Percentiles rank a stretch among this genome's conserved stretches.
Evolutionary conservation across 2,888 invertebrate genomes (phyloP).

Genomic region (Hymenopus coronatus): DNA sequence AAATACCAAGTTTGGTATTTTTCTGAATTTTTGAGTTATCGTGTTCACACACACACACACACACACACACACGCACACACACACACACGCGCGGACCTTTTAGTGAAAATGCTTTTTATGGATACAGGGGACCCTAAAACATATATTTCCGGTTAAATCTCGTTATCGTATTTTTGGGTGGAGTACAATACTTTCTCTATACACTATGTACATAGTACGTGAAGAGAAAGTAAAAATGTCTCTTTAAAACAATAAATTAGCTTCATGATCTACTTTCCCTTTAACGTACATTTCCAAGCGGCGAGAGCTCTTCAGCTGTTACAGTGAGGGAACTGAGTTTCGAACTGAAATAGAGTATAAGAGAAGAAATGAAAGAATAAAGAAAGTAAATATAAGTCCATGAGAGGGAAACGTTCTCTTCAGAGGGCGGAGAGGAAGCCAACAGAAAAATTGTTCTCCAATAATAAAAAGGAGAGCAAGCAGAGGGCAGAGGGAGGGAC

Average conservation of each 20-base stretch:
- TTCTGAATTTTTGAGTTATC: too few species aligned
- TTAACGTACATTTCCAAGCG: background rate
- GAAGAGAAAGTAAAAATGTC: too few species aligned
- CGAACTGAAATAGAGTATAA: background rate
- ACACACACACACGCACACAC: too few species aligned
- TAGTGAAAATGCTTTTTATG: too few species aligned
- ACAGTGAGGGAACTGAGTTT: background rate
- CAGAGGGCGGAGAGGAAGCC: background rate
- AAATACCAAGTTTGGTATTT: too few species aligned
- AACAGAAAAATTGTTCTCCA: slow-evolving; percentile 1
- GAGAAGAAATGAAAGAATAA: background rate
- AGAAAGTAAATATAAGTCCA: background rate
- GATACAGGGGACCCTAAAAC: too few species aligned
- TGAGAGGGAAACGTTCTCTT: background rate
- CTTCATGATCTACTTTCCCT: background rate
- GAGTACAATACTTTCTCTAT: too few species aligned
- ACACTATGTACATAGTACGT: too few species aligned
- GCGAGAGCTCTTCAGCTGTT: background rate
- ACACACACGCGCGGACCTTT: too few species aligned
- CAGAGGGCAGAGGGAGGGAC: background rate
- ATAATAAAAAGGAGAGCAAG: background rate
- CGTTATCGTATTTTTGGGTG: too few species aligned
- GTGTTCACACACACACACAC: too few species aligned
- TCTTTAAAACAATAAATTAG: background rate
- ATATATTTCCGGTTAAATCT: too few species aligned